Base-by-base conservation (phyloP, 2,888 invertebrate genomes). In the Sisyra terminalis region DNA sequence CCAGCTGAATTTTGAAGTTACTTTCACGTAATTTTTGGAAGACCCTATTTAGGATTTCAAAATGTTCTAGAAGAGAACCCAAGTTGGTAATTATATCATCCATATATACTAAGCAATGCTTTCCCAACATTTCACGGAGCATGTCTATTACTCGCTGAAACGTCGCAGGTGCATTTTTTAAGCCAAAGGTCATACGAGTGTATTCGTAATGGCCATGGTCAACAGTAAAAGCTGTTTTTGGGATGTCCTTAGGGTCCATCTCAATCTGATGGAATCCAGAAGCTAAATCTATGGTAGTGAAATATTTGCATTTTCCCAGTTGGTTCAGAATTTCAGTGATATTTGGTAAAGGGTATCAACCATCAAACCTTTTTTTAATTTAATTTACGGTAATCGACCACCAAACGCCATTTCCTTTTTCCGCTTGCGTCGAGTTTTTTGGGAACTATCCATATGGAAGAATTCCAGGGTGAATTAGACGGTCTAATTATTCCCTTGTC, bases 361-460 rank as follows among this genome's bases (percentile, higher is more conserved):
- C 55, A 14, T 50, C 49, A 6, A 54, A 45, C 1, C 52, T 55
- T 43, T 50, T 49, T 38, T 52, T 51, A n/a, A n/a, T 57, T 56
- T 47, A 52, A 11, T 50, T 55, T 40, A 43, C 55, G 2, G 46
- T 49, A 43, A 50, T 59, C 46, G 46, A 54, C 36, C 16, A 59
- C 55, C 6, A 56, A 36, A 32, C 55, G 37, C 51, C 51, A 57
- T 48, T 57, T 59, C 15, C 40, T 29, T 48, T 55, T 48, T 2
- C 56, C 55, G 0, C 50, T 48, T 1, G 53, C 46, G 18, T 57
- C 58, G 4, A 47, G 9, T 47, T 59, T 58, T 42, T 60, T 57
- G 0, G 57, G 55, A 0, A 60, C 58, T 29, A 59, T 46, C 49
- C 57, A 57, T 2, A 58, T 51, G 2, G 57, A 58, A 7, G 52